Evolutionary conservation across 2,113 vertebrate species (phyloP).

Genomic region (Clarias batrachus): DNA sequence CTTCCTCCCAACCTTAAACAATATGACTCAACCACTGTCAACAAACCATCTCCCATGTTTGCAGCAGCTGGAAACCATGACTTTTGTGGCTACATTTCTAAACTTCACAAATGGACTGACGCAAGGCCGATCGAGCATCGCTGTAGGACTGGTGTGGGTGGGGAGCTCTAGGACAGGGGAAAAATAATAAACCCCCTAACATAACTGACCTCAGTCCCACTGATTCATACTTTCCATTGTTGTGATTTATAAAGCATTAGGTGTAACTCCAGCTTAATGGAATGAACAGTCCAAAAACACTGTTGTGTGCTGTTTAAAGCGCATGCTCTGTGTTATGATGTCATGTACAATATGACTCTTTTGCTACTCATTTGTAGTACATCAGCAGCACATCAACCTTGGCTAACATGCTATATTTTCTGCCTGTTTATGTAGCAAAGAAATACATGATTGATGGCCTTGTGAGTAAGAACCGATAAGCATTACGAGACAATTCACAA

Average conservation of each 20-base stretch:
- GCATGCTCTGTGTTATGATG: conserved; percentile 9
- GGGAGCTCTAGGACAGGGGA: conserved; percentile 19
- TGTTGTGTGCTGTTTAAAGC: neutral
- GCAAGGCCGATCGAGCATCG: conserved; percentile 21
- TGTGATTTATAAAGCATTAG: conserved; percentile 40
- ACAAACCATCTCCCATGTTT: conserved; percentile 61
- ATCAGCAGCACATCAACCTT: neutral
- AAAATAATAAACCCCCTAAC: conserved; percentile 46
- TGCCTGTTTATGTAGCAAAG: neutral
- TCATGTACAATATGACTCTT: neutral
- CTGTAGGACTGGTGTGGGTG: conserved; percentile 46
- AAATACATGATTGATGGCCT: neutral
- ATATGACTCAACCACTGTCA: conserved; percentile 61
- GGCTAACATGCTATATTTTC: neutral
- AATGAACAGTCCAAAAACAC: conserved; percentile 13
- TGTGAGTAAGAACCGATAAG: conserved; percentile 11
- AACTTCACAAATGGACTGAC: conserved; percentile 45
- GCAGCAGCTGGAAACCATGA: conserved; percentile 72
- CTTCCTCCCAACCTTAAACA: conserved; percentile 52
- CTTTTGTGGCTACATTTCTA: conserved; percentile 45
- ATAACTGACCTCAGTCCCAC: conserved; percentile 44
- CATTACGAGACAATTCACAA: conserved; percentile 21
- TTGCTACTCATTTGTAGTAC: neutral
- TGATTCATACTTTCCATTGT: conserved; percentile 40
- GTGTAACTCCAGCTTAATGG: conserved; percentile 21